phyloP scores from a whole-genome alignment of 2,888 invertebrate genomes.

The Limnephilus auricula region DNA sequence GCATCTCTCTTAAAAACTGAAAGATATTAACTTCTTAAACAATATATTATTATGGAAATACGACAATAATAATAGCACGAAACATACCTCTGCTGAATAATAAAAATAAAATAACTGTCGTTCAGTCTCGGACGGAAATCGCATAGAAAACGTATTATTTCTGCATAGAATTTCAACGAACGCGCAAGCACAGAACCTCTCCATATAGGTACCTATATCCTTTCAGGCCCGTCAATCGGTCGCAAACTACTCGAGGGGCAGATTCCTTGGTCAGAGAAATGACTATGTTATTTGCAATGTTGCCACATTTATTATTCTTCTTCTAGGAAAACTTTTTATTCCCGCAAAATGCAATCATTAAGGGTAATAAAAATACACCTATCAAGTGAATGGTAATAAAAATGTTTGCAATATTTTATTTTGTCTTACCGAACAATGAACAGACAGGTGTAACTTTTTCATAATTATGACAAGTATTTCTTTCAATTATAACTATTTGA shows the following conservation, averaged over 20 bases:
- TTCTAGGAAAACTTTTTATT: not conserved
- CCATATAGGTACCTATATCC: slow-evolving; percentile 7
- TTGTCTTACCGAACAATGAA: too few species aligned
- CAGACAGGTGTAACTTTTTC: too few species aligned
- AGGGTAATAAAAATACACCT: not conserved
- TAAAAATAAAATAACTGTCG: not conserved
- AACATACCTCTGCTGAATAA: not conserved
- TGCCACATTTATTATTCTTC: slow-evolving; percentile 4
- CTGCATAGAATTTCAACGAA: slow-evolving; percentile 14
- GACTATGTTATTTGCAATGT: slow-evolving; percentile 12
- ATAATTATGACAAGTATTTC: too few species aligned
- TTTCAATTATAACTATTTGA: too few species aligned
- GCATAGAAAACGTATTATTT: slow-evolving; percentile 2
- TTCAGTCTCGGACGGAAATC: not conserved
- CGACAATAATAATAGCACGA: not conserved
- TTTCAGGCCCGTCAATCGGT: slow-evolving; percentile 7
- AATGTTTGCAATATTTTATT: too few species aligned
- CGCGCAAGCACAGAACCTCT: not conserved
- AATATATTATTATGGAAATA: not conserved
- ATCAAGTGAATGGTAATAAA: not conserved
- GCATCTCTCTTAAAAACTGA: not conserved
- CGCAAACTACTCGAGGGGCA: slow-evolving; percentile 7
- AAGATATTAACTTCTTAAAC: not conserved
- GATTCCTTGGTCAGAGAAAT: slow-evolving; percentile 27
- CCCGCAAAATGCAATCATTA: too few species aligned